These are phyloP conservation scores for Catostylus mosaicus DNA, from an alignment of 30 jellyfish, hydroid and myxozoan genomes.

Conservation along the genomic window DNA sequence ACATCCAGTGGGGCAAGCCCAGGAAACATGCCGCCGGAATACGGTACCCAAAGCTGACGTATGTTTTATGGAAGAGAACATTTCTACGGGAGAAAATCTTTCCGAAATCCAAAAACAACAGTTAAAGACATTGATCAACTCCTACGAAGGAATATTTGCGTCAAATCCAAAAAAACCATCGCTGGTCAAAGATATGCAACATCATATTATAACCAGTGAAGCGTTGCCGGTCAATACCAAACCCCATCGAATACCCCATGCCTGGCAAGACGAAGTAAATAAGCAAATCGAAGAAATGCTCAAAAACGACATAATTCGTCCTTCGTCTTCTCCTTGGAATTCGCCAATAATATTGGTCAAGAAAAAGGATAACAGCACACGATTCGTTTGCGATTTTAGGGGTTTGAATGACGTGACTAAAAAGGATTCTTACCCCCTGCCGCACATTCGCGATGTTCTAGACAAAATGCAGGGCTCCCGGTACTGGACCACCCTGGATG, in stretches of 20 bases:
- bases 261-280: conserved; percentile 32
- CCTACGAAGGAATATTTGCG: conserved; percentile 29
- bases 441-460: conserved; percentile 42
- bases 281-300: conserved; percentile 25
- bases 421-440: no score
- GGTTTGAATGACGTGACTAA: no score
- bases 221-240: conserved; percentile 8
- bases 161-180: conserved; percentile 46
- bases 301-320: conserved; percentile 13
- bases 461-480: conserved; percentile 27
- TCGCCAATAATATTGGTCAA: conserved; percentile 30
- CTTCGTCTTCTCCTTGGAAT: conserved; percentile 53
- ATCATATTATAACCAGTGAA: conserved; percentile 31
- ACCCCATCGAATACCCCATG: conserved; percentile 32
- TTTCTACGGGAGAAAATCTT: conserved; percentile 2
- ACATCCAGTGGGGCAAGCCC: no score
- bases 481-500: conserved; percentile 38
- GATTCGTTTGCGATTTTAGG: conserved; percentile 41
- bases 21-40: no score
- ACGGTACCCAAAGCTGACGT: no score
- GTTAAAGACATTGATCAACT: conserved; percentile 2
- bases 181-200: conserved; percentile 19
- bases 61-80: no score
- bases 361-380: conserved; percentile 19
- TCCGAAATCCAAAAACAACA: conserved; percentile 12